Conservation (phyloP, 1,140 invertebrate species). For the Goniozus legneri region DNA sequence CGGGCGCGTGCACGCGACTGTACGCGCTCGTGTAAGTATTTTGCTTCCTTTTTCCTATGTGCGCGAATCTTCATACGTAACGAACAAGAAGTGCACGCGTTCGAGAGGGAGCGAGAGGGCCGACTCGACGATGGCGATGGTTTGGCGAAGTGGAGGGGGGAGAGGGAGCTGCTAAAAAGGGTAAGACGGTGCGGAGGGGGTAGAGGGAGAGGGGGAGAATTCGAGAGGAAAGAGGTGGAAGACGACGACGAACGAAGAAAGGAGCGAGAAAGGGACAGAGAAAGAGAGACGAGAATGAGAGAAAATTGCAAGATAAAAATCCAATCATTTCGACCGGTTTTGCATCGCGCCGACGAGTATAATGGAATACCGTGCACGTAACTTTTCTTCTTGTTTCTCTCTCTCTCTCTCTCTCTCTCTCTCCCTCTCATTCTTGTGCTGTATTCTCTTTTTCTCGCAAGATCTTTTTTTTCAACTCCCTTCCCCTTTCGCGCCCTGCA, state of each 20-base stretch:
- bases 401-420: too few species aligned
- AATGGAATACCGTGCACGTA: slow-evolving; percentile 45
- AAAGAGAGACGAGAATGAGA: slow-evolving; percentile 6
- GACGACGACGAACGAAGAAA: background rate
- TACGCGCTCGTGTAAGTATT: background rate
- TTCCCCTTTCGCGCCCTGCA: too few species aligned
- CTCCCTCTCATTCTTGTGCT: too few species aligned
- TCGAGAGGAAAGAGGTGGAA: background rate
- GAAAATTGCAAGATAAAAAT: slow-evolving; percentile 43
- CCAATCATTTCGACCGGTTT: slow-evolving; percentile 51
- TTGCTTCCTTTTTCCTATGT: slow-evolving; percentile 6
- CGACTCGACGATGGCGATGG: slow-evolving; percentile 4
- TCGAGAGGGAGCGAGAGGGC: background rate
- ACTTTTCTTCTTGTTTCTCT: slow-evolving; percentile 43
- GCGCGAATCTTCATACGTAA: slow-evolving; percentile 4
- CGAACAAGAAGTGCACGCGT: slow-evolving; percentile 6
- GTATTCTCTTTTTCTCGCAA: too few species aligned
- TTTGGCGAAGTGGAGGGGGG: slow-evolving; percentile 3
- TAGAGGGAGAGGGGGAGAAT: slow-evolving; percentile 12
- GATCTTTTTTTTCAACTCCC: too few species aligned
- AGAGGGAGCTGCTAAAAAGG: background rate
- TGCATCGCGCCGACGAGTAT: slow-evolving; percentile 43
- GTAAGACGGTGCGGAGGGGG: slow-evolving; percentile 16
- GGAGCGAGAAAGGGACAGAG: slow-evolving; percentile 11
- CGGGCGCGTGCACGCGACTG: slow-evolving; percentile 5